phyloP scores from a whole-genome alignment of 2,113 vertebrate species.

The Loxodonta africana region DNA sequence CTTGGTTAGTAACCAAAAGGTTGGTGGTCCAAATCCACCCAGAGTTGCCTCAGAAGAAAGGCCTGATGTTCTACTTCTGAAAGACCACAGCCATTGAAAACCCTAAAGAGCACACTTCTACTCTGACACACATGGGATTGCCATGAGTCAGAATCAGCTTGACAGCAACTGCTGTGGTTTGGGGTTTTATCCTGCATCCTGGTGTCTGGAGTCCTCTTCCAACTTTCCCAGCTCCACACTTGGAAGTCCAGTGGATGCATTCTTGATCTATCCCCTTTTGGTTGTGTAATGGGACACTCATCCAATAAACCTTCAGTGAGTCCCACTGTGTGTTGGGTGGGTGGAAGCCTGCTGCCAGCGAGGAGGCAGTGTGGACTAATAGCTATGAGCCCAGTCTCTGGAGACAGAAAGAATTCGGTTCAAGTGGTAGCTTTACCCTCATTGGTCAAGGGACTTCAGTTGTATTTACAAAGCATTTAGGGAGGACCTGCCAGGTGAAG shows the following conservation, averaged over 20 bases:
- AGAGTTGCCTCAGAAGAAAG: too few species aligned
- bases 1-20: too few species aligned
- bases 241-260: neutral
- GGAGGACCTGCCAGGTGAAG: neutral
- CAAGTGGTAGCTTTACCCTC: neutral
- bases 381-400: neutral
- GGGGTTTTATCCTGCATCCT: too few species aligned
- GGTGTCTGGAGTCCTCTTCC: neutral
- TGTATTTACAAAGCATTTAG: neutral
- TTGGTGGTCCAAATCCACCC: too few species aligned
- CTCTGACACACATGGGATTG: too few species aligned
- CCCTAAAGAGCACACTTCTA: too few species aligned
- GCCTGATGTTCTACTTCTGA: too few species aligned
- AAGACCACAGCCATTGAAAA: too few species aligned
- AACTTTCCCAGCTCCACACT: neutral
- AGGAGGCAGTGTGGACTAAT: neutral
- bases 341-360: neutral
- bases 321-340: neutral
- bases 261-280: neutral
- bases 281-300: rapidly evolving
- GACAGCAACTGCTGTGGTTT: too few species aligned
- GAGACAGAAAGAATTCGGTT: neutral
- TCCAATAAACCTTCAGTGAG: too few species aligned
- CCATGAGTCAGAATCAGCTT: too few species aligned
- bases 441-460: neutral